These are phyloP conservation scores for Ophion ellenae DNA, from an alignment of 2,888 invertebrate species.

Conservation along the genomic window DNA sequence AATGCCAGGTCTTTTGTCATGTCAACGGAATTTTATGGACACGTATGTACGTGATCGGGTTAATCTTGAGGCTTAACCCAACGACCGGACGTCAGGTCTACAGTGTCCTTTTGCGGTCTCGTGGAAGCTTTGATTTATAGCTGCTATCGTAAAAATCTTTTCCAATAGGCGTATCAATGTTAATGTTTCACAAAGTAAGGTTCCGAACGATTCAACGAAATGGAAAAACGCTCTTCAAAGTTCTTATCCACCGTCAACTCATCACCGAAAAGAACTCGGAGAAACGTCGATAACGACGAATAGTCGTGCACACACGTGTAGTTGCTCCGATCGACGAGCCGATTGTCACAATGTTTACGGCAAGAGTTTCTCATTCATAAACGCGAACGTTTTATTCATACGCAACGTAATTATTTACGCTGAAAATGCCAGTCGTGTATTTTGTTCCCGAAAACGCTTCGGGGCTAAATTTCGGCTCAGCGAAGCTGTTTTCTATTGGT, in stretches of 20 bases:
- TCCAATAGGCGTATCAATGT: no score
- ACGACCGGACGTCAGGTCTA: constrained; percentile 19
- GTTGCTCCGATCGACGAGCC: constrained; percentile 17
- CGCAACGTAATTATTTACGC: no score
- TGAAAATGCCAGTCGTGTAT: no score
- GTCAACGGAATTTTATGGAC: background rate
- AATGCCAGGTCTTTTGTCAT: constrained; percentile 17
- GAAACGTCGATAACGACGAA: background rate
- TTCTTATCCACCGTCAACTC: constrained; percentile 1
- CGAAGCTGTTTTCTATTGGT: no score
- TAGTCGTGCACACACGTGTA: constrained; percentile 32
- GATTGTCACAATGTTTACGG: constrained; percentile 44
- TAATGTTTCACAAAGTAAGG: no score
- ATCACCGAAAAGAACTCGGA: background rate
- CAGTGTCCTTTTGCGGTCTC: constrained; percentile 25
- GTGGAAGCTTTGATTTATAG: constrained; percentile 4
- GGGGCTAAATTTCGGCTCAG: no score
- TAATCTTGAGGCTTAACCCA: constrained; percentile 57
- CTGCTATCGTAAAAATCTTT: background rate
- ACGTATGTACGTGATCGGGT: constrained; percentile 61
- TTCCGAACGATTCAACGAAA: background rate
- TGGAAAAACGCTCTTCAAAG: constrained; percentile 1
- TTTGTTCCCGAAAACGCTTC: no score
- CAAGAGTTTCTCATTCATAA: constrained; percentile 33
- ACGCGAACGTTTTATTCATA: background rate